These are phyloP conservation scores for Aleiodes alternator DNA, from an alignment of 2,888 invertebrate species.

Conservation along the genomic window DNA sequence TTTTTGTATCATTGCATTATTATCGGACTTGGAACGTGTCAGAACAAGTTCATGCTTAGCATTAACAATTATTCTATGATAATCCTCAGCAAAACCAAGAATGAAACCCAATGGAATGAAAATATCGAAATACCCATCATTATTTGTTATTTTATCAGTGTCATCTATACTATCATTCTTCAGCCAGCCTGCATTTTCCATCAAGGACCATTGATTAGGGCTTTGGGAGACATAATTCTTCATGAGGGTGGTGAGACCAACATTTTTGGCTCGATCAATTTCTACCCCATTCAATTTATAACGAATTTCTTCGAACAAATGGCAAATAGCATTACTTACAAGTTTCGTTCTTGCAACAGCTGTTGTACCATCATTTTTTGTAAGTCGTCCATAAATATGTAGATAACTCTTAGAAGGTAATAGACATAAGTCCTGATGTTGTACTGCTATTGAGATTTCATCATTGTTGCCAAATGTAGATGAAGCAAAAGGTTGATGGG, in stretches of 20 bases:
- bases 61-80: conserved; percentile 49
- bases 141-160: conserved; percentile 5
- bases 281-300: conserved; percentile 69
- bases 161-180: conserved; percentile 22
- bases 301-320: conserved; percentile 67
- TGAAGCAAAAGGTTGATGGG: conserved; percentile 50
- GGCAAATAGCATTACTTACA: conserved; percentile 54
- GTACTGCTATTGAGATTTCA: conserved; percentile 52
- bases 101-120: conserved; percentile 32
- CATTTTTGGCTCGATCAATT: conserved; percentile 61
- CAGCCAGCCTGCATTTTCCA: conserved; percentile 51
- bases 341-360: conserved; percentile 7
- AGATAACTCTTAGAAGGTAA: conserved; percentile 49
- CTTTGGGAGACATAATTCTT: conserved; percentile 67
- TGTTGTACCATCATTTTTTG: conserved; percentile 19
- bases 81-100: conserved; percentile 51
- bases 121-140: conserved; percentile 38
- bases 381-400: conserved; percentile 46
- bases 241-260: conserved; percentile 54
- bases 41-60: conserved; percentile 58
- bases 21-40: conserved; percentile 62
- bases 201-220: conserved; percentile 15
- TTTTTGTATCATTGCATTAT: conserved; percentile 58
- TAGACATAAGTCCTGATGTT: conserved; percentile 47
- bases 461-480: conserved; percentile 49